A percentile compares a stretch with the other conserved stretches of the same genome.
Conservation (phyloP, 2,797 vertebrate species). For the Sphenopsis melanotis region DNA sequence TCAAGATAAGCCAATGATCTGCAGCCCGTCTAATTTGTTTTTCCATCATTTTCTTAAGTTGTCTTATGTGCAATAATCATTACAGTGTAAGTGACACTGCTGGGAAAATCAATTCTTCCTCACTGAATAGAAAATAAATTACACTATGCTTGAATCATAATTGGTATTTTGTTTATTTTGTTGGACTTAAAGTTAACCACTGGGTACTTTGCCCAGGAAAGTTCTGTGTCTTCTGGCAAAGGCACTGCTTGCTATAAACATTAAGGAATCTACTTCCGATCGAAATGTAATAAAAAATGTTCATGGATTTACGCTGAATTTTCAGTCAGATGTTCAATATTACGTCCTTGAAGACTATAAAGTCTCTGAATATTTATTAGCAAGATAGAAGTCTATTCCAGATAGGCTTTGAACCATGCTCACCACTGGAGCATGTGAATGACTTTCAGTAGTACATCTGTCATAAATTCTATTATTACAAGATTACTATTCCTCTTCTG, state of each 20-base stretch:
- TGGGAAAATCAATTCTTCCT: slow-evolving; percentile 65
- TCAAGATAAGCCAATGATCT: slow-evolving; percentile 46
- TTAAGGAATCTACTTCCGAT: background rate
- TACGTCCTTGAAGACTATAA: slow-evolving; percentile 34
- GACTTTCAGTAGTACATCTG: background rate
- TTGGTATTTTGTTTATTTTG: slow-evolving; percentile 50
- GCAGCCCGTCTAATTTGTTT: slow-evolving; percentile 33
- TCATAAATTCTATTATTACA: slow-evolving; percentile 25
- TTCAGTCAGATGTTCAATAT: slow-evolving; percentile 30
- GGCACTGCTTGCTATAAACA: background rate
- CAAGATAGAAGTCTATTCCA: background rate
- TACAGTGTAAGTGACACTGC: slow-evolving; percentile 55
- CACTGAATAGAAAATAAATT: slow-evolving; percentile 54
- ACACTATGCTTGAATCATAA: slow-evolving; percentile 38
- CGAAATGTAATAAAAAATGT: slow-evolving; percentile 47
- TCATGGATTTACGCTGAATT: slow-evolving; percentile 41
- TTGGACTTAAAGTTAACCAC: background rate
- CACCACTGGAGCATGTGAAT: background rate
- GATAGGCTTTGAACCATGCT: background rate
- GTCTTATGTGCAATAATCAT: slow-evolving; percentile 54
- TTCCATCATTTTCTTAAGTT: slow-evolving; percentile 59
- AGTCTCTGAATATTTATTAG: slow-evolving; percentile 26
- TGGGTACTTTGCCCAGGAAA: background rate
- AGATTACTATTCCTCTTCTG: slow-evolving; percentile 2
- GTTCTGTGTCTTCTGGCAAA: background rate